Conservation (phyloP, 2,888 invertebrate species). For the Magallana nippona region DNA sequence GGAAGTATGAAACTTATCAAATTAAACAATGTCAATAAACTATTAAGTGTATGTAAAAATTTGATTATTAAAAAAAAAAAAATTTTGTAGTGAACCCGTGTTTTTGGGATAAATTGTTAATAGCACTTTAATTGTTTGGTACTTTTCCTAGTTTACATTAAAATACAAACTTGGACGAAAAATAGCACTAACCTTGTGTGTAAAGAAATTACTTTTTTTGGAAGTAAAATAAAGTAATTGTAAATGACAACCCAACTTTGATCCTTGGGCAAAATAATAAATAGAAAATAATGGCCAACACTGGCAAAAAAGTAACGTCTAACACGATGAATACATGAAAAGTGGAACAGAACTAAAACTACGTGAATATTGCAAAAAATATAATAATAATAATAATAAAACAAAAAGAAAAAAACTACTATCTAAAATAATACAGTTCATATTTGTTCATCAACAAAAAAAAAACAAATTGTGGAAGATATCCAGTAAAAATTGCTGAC, state of each 20-base stretch:
- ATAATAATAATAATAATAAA: too few relatives aligned
- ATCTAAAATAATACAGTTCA: slow-evolving; percentile 32
- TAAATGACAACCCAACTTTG: neutral
- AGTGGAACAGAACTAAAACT: slow-evolving; percentile 16
- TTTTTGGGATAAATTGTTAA: too few relatives aligned
- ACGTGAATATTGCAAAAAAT: slow-evolving; percentile 31
- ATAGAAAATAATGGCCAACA: neutral
- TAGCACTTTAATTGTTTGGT: too few relatives aligned
- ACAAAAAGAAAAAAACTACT: slow-evolving; percentile 2
- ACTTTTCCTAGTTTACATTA: neutral
- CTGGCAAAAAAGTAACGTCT: neutral
- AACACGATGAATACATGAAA: neutral
- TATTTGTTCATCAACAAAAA: slow-evolving; percentile 21
- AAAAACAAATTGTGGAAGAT: neutral
- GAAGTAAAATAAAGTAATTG: neutral
- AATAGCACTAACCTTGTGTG: slow-evolving; percentile 23
- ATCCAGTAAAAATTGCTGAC: neutral
- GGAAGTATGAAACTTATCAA: too few relatives aligned
- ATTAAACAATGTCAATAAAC: too few relatives aligned
- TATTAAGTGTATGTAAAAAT: too few relatives aligned
- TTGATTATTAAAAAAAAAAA: too few relatives aligned
- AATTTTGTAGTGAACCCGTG: too few relatives aligned
- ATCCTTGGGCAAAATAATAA: neutral
- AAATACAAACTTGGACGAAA: neutral
- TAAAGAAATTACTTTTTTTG: neutral